Conservation (phyloP, 2,888 invertebrate genomes). For the Steinernema hermaphroditum region DNA sequence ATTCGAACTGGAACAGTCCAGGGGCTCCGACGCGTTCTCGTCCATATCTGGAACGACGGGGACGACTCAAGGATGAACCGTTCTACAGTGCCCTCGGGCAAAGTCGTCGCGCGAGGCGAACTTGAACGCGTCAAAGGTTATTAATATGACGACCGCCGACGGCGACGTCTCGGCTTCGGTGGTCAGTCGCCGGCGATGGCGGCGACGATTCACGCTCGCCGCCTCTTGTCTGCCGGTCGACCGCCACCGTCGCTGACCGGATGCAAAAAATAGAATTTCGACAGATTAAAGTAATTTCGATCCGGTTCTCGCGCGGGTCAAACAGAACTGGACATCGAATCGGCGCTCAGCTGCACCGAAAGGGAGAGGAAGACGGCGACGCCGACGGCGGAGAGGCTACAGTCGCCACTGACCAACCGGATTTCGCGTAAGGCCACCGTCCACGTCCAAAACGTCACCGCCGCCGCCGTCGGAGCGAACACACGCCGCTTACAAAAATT, state of each 20-base stretch:
- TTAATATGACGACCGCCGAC: conserved; percentile 2
- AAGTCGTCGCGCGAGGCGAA: conserved; percentile 26
- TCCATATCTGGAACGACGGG: conserved; percentile 31
- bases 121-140: conserved; percentile 26
- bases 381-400: background rate
- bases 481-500: conserved; percentile 17
- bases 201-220: background rate
- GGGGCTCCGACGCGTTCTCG: conserved; percentile 29
- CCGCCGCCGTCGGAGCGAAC: background rate
- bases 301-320: conserved; percentile 31
- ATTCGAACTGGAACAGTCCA: conserved; percentile 31
- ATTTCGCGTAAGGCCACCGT: conserved; percentile 2
- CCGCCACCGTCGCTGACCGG: conserved; percentile 12
- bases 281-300: conserved; percentile 31
- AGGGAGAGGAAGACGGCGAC: background rate
- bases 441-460: too few species aligned
- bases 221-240: background rate
- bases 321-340: conserved; percentile 23
- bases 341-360: background rate
- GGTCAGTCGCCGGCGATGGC: background rate
- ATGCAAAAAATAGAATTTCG: conserved; percentile 31
- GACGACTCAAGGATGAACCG: conserved; percentile 22
- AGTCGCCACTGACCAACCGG: conserved; percentile 8
- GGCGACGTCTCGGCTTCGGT: background rate
- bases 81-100: conserved; percentile 16